Evolutionary conservation across 2,888 invertebrate species (phyloP), one percentile per base, ranked within the genome.

Genomic region (Xylophagus ater): DNA sequence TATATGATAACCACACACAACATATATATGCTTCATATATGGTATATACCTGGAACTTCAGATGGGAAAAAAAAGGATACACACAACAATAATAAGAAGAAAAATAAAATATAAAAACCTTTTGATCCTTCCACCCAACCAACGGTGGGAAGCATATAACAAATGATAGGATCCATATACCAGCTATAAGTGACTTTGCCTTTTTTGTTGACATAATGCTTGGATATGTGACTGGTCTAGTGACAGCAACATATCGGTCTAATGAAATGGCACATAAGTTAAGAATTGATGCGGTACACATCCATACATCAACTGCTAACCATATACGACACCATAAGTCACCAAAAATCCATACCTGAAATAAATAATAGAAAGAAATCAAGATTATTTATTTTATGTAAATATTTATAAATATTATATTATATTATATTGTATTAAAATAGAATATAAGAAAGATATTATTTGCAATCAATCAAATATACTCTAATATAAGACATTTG

Each of bases 231-330:
- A 97, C 87, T 1, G 97, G 97, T 38, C 92, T 74, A 26, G 94
- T 94, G 44, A 97, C 94, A 17, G 97, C 97, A 53, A 97, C 84
- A 69, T 96, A 97, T 65, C 96, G 75, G 69, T 88, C 87, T 58
- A 96, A 69, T 12, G 90, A 90, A 59, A 96, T 96, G 53, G 90
- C 94, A 60, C 93, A 93, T 39, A 96, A 74, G 66, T 96, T 96
- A 51, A 96, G 72, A 55, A 96, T 96, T 52, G 92, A 93, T 0
- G 96, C 92, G 0, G 97, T 97, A 68, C 94, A 96, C 85, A 96
- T 86, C 90, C 94, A 93, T 9, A 97, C 96, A 66, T 97, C 97
- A 41, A 94, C 80, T 0, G 96, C 94, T 47, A 97, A 71, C 96
- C 96, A 97, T 49, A 92, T 78, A 44, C 87, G 84, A 68, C 96